phyloP scores from a whole-genome alignment of 2,113 vertebrate species.

The Jaculus jaculus region DNA sequence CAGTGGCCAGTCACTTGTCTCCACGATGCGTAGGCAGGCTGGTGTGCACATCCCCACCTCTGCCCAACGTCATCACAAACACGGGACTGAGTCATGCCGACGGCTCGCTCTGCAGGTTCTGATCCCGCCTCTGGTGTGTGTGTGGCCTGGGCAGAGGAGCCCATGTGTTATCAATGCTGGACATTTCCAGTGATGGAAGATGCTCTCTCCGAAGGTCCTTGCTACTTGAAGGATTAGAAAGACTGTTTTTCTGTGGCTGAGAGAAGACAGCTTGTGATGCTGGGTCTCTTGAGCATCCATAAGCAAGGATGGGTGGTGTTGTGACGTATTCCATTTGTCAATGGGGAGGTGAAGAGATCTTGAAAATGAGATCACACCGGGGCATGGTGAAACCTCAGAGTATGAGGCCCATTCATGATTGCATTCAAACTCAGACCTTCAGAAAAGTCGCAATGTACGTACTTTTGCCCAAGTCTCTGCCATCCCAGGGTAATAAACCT shows the following conservation, averaged over 20 bases:
- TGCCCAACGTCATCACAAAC: neutral
- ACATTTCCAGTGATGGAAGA: neutral
- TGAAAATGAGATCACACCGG: neutral
- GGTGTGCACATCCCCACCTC: neutral
- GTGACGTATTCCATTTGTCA: neutral
- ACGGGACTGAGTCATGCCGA: neutral
- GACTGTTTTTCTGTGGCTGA: neutral
- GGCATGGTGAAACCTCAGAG: rapidly evolving
- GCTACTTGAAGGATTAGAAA: neutral
- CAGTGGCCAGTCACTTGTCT: neutral
- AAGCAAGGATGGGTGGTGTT: neutral
- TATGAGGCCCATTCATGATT: neutral
- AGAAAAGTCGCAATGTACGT: neutral
- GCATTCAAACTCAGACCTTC: neutral
- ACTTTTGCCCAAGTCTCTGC: neutral
- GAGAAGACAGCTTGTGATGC: neutral
- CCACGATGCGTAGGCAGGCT: rapidly evolving
- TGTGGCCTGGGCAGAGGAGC: neutral
- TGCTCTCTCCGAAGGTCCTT: neutral
- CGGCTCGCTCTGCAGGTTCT: neutral
- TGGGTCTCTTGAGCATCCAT: neutral
- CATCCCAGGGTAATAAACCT: neutral
- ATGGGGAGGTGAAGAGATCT: neutral
- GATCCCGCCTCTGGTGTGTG: neutral
- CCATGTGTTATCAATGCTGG: neutral